Conservation (phyloP, 2,888 invertebrate species). For the Cantharis rufa region DNA sequence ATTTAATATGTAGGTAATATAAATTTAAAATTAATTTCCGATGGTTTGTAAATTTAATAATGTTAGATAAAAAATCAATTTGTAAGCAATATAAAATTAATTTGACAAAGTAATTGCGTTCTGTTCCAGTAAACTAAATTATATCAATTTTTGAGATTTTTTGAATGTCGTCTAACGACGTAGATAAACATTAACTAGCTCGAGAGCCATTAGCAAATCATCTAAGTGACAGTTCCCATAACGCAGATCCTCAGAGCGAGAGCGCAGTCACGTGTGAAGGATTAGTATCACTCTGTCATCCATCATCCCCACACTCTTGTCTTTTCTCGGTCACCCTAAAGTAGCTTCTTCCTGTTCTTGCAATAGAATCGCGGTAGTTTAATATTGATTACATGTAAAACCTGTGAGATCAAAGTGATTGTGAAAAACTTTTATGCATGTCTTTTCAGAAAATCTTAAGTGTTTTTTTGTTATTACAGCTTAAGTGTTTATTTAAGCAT, state of each 20-base stretch:
- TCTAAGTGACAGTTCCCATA: conserved; percentile 48
- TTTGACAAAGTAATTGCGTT: neutral
- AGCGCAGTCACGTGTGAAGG: conserved; percentile 52
- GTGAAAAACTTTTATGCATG: neutral
- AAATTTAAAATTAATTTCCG: neutral
- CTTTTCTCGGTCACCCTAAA: conserved; percentile 27
- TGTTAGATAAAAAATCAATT: neutral
- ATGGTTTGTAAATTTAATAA: neutral
- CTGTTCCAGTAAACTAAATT: conserved; percentile 11
- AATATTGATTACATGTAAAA: conserved; percentile 18
- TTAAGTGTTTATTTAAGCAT: neutral
- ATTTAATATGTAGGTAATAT: neutral
- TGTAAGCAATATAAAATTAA: neutral
- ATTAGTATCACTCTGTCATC: conserved; percentile 52
- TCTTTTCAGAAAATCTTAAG: neutral
- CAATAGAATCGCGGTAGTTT: conserved; percentile 22
- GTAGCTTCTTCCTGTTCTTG: conserved; percentile 29
- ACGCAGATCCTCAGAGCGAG: conserved; percentile 46
- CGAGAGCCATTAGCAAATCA: conserved; percentile 46
- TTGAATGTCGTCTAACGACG: conserved; percentile 25
- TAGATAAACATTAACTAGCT: conserved; percentile 36
- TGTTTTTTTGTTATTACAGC: neutral
- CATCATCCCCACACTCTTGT: conserved; percentile 43
- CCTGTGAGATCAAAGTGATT: conserved; percentile 8
- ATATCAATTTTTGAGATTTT: conserved; percentile 24